Evolutionary conservation across 2,797 vertebrate genomes (phyloP).

Genomic region (Paedocypris micromegethes): DNA sequence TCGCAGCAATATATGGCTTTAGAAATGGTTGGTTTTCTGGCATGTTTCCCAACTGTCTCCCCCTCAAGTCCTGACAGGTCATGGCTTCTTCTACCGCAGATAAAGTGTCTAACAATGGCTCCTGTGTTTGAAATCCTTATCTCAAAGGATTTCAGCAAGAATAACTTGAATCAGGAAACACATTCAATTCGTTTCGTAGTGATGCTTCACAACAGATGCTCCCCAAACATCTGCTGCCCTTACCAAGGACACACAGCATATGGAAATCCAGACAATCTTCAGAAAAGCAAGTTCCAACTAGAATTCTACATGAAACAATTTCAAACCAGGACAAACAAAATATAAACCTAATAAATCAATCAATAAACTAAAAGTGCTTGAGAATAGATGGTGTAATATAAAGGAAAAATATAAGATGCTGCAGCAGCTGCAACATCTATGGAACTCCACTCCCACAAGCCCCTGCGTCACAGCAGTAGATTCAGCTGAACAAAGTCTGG

Average conservation of each 20-base stretch:
- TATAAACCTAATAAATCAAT: too few relatives aligned
- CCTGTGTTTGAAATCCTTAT: constrained; percentile 38
- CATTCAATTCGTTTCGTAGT: constrained; percentile 30
- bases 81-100: constrained; percentile 32
- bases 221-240: constrained; percentile 37
- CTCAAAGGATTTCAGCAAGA: constrained; percentile 34
- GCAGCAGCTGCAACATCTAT: too few relatives aligned
- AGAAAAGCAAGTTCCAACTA: too few relatives aligned
- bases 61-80: neutral
- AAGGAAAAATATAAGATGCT: too few relatives aligned
- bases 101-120: constrained; percentile 39
- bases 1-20: neutral
- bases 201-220: constrained; percentile 17
- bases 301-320: too few relatives aligned
- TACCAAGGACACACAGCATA: constrained; percentile 12
- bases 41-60: constrained; percentile 21
- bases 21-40: constrained; percentile 1
- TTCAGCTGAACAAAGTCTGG: too few relatives aligned
- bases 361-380: too few relatives aligned
- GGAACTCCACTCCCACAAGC: too few relatives aligned
- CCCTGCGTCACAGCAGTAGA: too few relatives aligned
- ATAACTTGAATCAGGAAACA: constrained; percentile 43
- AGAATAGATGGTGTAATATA: too few relatives aligned
- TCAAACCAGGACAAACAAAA: too few relatives aligned
- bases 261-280: neutral